These are phyloP conservation scores for Apotomis betuletana DNA, from an alignment of 2,888 invertebrate species.

Conservation along the genomic window DNA sequence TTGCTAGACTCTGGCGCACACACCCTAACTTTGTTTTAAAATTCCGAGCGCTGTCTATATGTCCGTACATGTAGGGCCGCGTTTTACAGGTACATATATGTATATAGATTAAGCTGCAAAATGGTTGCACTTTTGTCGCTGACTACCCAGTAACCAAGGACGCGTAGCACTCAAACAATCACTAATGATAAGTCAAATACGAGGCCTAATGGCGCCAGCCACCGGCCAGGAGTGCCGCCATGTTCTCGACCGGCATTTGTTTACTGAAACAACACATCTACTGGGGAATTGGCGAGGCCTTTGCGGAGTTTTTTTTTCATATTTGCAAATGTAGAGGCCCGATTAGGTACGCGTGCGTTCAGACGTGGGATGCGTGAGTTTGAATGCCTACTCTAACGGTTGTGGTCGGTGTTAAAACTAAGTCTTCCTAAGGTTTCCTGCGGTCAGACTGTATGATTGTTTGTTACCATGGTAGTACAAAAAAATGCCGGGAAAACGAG, in stretches of 20 bases:
- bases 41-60: no score
- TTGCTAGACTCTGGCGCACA: no score
- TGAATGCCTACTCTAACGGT: no score
- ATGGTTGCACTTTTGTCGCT: neutral
- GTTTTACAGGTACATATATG: no score
- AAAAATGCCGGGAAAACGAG: no score
- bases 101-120: no score
- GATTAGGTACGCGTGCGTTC: constrained; percentile 69
- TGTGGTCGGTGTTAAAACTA: no score
- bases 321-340: constrained; percentile 74
- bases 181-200: constrained; percentile 39
- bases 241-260: constrained; percentile 67
- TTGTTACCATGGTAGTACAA: no score
- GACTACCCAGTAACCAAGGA: constrained; percentile 29
- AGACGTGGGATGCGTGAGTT: constrained; percentile 49
- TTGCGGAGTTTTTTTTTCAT: constrained; percentile 69
- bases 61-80: no score
- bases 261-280: constrained; percentile 74
- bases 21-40: no score
- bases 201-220: constrained; percentile 55
- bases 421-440: no score
- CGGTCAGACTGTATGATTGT: no score
- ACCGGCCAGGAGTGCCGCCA: constrained; percentile 73
- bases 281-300: constrained; percentile 71
- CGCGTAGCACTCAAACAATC: constrained; percentile 26